Evolutionary conservation across 2,888 invertebrate genomes (phyloP), one percentile per base, ranked within the genome.

Genomic region (Lasioglossum malachurum): DNA sequence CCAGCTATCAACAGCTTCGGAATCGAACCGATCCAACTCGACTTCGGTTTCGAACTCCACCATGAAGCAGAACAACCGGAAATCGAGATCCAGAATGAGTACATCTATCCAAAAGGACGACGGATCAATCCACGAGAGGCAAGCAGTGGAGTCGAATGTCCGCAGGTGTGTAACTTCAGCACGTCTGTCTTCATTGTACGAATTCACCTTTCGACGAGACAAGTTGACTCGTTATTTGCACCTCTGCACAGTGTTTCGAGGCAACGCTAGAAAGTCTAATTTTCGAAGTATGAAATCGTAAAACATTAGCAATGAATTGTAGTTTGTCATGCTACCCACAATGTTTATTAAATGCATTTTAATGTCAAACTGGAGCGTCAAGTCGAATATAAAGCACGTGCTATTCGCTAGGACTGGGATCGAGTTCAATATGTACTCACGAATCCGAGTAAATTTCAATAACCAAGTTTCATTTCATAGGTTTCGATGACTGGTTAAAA

Each of bases 1-100:
- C 53, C 90, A 89, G 78, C 86, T 91, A 86, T 90, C 92, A 23
- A 86, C 91, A 64, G 89, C 91, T 80, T 90, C 89, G 78, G 92
- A 91, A 76, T 31, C 67, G 35, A 75, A 78, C 8, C 31, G 35
- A 44, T 60, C 35, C 31, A 23, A 4, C 16, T 31, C 60, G 16
- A 38, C 72, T 27, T 16, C n/a, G 44, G 23, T 38, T 8, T 27
- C 71, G 27, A 49, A 31, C 31, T 14, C 35, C n/a, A 16, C 7
- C 67, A 12, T 19, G 0, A 60, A 46, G n/a, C n/a, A n/a, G 31
- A n/a, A 2, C 10, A 16, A 72, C 46, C 12, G 27, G 10, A 38
- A 31, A 80, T 4, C 60, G 46, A 44, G 67, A 49, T 44, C 69
- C 5, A 80, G 80, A 53, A 67, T 38, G 64, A 64, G 67, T 27